A percentile compares a stretch with the other conserved stretches of the same genome.
phyloP scores from a whole-genome alignment of 1,140 invertebrate genomes.

The Drosophila pruinosa region DNA sequence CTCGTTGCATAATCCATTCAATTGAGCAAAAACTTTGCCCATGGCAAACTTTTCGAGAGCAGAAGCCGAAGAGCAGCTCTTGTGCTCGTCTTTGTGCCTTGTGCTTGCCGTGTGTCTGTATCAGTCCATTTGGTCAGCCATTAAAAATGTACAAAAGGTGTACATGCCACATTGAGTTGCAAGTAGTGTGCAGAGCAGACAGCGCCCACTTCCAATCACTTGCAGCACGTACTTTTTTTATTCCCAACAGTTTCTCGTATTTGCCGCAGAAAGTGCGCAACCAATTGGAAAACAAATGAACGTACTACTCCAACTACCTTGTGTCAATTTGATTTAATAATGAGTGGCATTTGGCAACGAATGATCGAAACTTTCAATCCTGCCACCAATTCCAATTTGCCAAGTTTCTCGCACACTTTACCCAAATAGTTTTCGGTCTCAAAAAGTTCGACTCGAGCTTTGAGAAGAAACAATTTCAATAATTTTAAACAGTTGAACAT shows the following conservation, averaged over 20 bases:
- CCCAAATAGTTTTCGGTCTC: too few species aligned
- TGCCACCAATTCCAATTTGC: background rate
- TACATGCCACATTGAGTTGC: conserved; percentile 16
- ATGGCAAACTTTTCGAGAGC: background rate
- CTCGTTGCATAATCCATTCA: background rate
- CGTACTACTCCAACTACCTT: conserved; percentile 12
- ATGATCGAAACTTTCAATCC: conserved; percentile 14
- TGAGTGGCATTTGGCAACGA: conserved; percentile 50
- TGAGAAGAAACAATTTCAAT: too few species aligned
- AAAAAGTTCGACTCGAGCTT: too few species aligned
- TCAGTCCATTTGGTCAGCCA: conserved; percentile 16
- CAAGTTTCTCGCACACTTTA: background rate
- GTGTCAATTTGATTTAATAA: conserved; percentile 77
- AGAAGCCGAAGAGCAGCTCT: background rate
- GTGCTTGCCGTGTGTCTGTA: background rate
- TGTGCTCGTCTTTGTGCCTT: background rate
- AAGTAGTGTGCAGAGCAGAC: background rate
- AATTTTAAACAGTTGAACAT: too few species aligned
- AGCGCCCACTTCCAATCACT: background rate
- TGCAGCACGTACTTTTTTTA: conserved; percentile 17
- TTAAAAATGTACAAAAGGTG: conserved; percentile 39
- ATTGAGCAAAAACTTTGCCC: background rate
- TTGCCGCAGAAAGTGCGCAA: conserved; percentile 33
- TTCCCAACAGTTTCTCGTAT: conserved; percentile 1
- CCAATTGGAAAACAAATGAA: conserved; percentile 31